Percentiles rank a stretch among this genome's conserved stretches.
Evolutionary conservation across 1,140 invertebrate species (phyloP).

Genomic region (Lepidurus arcticus): DNA sequence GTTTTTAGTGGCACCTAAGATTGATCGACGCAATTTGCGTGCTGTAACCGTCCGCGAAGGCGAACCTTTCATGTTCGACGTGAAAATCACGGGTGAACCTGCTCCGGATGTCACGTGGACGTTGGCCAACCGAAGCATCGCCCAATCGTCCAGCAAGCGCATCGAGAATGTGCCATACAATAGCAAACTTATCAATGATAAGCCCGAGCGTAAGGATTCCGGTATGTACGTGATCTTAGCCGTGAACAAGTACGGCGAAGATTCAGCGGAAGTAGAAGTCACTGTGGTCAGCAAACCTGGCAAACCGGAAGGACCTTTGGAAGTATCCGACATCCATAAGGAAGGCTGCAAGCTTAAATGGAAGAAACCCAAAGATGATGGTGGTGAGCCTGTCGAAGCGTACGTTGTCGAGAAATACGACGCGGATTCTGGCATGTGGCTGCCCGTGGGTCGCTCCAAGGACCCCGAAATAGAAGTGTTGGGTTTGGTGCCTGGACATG

Average conservation of each 20-base stretch:
- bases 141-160: conserved; percentile 50
- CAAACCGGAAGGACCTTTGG: conserved; percentile 88
- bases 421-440: conserved; percentile 80
- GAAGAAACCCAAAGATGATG: conserved; percentile 97
- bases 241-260: conserved; percentile 76
- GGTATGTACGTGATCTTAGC: conserved; percentile 81
- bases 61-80: conserved; percentile 74
- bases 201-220: conserved; percentile 73
- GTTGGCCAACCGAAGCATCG: conserved; percentile 56
- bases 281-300: conserved; percentile 86
- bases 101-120: conserved; percentile 71
- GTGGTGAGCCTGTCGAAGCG: conserved; percentile 87
- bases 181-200: conserved; percentile 75
- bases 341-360: conserved; percentile 93
- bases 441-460: conserved; percentile 74
- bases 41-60: conserved; percentile 72
- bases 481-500: conserved; percentile 82
- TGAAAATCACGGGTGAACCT: conserved; percentile 78
- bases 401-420: conserved; percentile 96
- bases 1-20: conserved; percentile 78
- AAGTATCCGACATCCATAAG: conserved; percentile 90
- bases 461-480: conserved; percentile 82
- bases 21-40: conserved; percentile 73
- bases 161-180: conserved; percentile 82
- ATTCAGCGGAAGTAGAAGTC: conserved; percentile 84